These are phyloP conservation scores for Lampris megalopsis DNA, from an alignment of 2,113 vertebrate species.

Conservation along the genomic window DNA sequence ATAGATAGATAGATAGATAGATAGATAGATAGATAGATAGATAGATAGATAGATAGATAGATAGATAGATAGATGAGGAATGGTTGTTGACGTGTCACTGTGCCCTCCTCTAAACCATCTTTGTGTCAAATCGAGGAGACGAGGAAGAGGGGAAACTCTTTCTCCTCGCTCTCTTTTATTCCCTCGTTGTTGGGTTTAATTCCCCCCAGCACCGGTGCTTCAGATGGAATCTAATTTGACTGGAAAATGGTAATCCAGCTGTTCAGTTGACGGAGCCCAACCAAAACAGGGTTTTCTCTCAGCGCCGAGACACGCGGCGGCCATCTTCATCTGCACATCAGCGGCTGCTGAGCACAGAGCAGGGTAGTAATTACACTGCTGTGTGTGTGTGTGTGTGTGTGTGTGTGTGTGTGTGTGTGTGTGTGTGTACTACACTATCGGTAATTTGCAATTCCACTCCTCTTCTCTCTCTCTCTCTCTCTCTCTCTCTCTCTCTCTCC, in stretches of 20 bases:
- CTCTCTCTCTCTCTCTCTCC: conserved; percentile 18
- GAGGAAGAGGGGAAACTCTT: conserved; percentile 64
- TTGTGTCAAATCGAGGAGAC: conserved; percentile 66
- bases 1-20: neutral
- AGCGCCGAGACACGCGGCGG: conserved; percentile 68
- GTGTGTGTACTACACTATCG: conserved; percentile 46
- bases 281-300: conserved; percentile 79
- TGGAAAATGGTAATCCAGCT: conserved; percentile 81
- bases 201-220: conserved; percentile 77
- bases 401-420: conserved; percentile 18
- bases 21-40: neutral
- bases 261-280: conserved; percentile 76
- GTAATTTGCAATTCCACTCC: conserved; percentile 63
- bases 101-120: conserved; percentile 61
- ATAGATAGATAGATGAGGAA: conserved; percentile 40
- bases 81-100: conserved; percentile 53
- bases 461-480: conserved; percentile 33
- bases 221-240: conserved; percentile 81
- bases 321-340: conserved; percentile 81
- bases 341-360: conserved; percentile 69
- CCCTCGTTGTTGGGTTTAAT: conserved; percentile 68
- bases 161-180: conserved; percentile 62
- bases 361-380: conserved; percentile 69
- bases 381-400: conserved; percentile 29
- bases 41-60: conserved; percentile 15